These are phyloP conservation scores for Agrilus cyanescens DNA, from an alignment of 2,888 invertebrate genomes.

Conservation along the genomic window DNA sequence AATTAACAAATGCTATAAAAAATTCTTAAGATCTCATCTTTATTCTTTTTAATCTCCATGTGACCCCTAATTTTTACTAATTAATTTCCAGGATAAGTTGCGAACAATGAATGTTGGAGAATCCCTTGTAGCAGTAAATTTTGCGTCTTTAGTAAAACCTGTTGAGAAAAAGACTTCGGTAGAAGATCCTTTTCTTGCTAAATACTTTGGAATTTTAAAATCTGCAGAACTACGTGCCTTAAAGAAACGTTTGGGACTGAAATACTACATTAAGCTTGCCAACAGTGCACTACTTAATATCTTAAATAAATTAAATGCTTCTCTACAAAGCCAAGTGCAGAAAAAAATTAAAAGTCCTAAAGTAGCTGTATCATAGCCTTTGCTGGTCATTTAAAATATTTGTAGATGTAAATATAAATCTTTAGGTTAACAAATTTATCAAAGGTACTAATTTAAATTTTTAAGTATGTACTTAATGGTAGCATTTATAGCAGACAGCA, in stretches of 20 bases:
- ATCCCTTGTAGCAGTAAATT: conserved; percentile 43
- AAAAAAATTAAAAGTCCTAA: conserved; percentile 3
- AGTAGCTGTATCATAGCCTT: conserved; percentile 1
- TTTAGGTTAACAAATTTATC: no score
- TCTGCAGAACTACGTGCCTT: conserved; percentile 37
- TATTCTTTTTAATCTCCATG: neutral
- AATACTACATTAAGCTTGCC: conserved; percentile 37
- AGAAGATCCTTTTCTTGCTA: conserved; percentile 25
- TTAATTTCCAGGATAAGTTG: conserved; percentile 25
- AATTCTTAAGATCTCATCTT: neutral
- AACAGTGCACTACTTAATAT: conserved; percentile 17
- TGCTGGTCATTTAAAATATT: neutral
- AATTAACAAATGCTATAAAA: neutral
- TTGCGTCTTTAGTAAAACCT: conserved; percentile 50
- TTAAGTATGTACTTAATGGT: no score
- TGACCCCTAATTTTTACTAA: conserved; percentile 1
- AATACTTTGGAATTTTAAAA: conserved; percentile 34
- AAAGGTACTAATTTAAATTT: no score
- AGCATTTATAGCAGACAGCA: no score
- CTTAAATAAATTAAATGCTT: conserved; percentile 11
- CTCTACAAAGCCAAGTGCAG: conserved; percentile 1
- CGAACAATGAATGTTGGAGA: conserved; percentile 40
- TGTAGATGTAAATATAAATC: no score
- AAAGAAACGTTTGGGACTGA: conserved; percentile 37
- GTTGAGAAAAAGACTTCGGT: conserved; percentile 57